These are phyloP conservation scores for Tetramorium parvispinum DNA, from an alignment of 1,140 invertebrate genomes.

Conservation along the genomic window DNA sequence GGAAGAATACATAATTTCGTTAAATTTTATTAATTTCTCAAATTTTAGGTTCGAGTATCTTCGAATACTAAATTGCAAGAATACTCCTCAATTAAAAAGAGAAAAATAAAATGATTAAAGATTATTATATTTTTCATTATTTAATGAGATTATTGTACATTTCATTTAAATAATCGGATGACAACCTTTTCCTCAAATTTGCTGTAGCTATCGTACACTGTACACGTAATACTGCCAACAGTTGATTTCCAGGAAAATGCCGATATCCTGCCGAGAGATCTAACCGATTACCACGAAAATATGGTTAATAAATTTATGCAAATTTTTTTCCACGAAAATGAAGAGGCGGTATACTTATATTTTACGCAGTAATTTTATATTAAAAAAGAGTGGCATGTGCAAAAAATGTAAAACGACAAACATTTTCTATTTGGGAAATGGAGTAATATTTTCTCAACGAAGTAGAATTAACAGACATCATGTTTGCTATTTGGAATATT, in stretches of 20 bases:
- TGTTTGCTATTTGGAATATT: not conserved
- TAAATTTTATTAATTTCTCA: not conserved
- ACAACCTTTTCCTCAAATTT: constrained; percentile 2
- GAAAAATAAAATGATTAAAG: not conserved
- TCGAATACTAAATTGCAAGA: not conserved
- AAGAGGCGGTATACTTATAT: not conserved
- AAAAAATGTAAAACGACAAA: not conserved
- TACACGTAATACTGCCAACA: constrained; percentile 1
- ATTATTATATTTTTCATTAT: not conserved
- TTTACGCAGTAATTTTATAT: not conserved
- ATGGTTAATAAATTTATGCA: not conserved
- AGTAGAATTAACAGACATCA: not conserved
- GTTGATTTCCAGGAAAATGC: constrained; percentile 14
- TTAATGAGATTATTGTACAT: not conserved
- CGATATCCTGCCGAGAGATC: not conserved
- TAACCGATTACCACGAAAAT: constrained; percentile 6
- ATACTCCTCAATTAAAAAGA: not conserved
- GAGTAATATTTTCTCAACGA: not conserved
- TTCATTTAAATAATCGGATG: not conserved
- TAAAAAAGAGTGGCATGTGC: not conserved
- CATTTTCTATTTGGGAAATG: not conserved
- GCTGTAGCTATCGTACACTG: not conserved
- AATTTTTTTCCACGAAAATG: constrained; percentile 3
- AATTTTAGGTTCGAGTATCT: not conserved
- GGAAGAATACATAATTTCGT: not conserved